Base-by-base conservation (phyloP, 2,113 vertebrate genomes). In the Scomber scombrus region DNA sequence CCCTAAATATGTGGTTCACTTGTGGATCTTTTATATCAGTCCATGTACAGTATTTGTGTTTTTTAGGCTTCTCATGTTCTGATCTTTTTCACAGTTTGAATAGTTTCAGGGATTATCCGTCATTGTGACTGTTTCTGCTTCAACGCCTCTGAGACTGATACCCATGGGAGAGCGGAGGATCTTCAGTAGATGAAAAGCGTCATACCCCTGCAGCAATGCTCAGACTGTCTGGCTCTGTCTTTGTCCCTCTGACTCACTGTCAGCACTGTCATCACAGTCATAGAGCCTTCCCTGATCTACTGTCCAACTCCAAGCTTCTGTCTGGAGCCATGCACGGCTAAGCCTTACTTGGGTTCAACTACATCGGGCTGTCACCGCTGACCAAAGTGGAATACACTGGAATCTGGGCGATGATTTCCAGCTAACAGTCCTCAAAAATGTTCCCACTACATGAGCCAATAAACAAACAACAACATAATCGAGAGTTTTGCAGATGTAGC, bases 211-310 rank as follows among this genome's bases (percentile, higher is more conserved):
- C 14, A 66, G 75, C 31, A 14, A 77, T 75, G 81, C 58, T 91
- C 89, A 88, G 89, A 87, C 89, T 75, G 80, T 66, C 86, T 89
- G 88, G 51, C 85, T 86, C 84, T 75, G 85, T 71, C 86, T 92
- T 83, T 85, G 88, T 91, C 83, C 71, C 63, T 67, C 60, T 81
- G 83, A 80, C 81, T 88, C 75, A 61, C 86, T 91, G 23, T 34
- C 31, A 34, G 7, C 31, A 40, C 34, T 40, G 92, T 91, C 90
- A 86, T 82, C 87, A 47, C 84, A 21, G 58, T 67, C 86, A 77
- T 85, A 58, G 3, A 75, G 66, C 64, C 69, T 43, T 40, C 16
- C 58, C 71, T 45, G 31, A 74, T 55, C 81, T 52, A 3, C 52
- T 2, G 11, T 55, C 23, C 71, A 55, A n/a, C 68, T 88, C 80